Conservation (phyloP, 2,113 vertebrate genomes). For the Rostratula benghalensis region DNA sequence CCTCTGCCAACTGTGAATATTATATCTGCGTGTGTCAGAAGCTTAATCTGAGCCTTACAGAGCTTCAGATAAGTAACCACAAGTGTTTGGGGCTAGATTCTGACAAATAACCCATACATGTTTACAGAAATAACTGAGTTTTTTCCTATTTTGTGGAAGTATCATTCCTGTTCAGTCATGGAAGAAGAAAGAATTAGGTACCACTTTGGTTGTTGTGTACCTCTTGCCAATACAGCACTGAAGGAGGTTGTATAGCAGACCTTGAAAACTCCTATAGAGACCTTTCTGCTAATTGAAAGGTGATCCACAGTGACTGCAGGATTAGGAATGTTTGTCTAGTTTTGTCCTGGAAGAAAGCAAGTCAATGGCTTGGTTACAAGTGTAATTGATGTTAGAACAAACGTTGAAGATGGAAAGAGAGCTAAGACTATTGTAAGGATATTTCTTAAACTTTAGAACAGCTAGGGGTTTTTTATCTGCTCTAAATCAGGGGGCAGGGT, state of each 20-base stretch:
- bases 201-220: neutral
- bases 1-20: neutral
- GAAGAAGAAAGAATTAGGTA: neutral
- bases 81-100: neutral
- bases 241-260: neutral
- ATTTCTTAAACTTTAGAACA: neutral
- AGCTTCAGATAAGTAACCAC: neutral
- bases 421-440: neutral
- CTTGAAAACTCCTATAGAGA: neutral
- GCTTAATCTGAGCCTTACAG: neutral
- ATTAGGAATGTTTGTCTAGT: neutral
- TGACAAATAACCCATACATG: neutral
- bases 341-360: neutral
- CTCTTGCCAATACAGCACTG: neutral
- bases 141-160: neutral
- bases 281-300: neutral
- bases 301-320: neutral
- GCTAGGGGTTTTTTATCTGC: neutral
- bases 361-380: neutral
- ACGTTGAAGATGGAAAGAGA: neutral
- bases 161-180: neutral
- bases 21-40: neutral
- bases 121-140: neutral
- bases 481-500: neutral
- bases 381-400: neutral